Conservation (phyloP, 1,140 invertebrate species). For the Archegozetes longisetosus region DNA sequence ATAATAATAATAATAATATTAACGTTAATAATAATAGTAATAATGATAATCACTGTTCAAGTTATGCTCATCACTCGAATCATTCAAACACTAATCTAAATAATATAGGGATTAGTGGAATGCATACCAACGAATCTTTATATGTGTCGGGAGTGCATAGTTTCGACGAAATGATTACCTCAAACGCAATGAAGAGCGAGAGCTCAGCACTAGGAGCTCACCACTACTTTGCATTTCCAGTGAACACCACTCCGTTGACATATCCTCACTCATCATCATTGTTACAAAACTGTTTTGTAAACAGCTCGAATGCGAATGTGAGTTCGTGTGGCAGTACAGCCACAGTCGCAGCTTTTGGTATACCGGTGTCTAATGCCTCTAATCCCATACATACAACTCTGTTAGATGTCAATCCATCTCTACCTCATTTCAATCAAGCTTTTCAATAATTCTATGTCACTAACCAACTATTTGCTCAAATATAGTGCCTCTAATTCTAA, state of each 20-base stretch:
- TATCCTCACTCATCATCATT: not conserved
- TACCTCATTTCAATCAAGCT: slow-evolving; percentile 10
- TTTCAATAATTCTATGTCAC: slow-evolving; percentile 2
- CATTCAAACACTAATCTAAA: not conserved
- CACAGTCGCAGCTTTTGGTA: not conserved
- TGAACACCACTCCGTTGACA: not conserved
- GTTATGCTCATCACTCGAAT: not conserved
- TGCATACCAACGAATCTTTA: not conserved
- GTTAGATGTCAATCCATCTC: slow-evolving; percentile 1
- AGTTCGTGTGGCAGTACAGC: not conserved
- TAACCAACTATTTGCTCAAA: not conserved
- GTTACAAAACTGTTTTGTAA: not conserved
- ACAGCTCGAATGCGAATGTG: not conserved
- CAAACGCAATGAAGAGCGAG: not conserved
- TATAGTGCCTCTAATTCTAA: not conserved
- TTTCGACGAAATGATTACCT: not conserved
- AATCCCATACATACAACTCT: not conserved
- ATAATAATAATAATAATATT: not conserved
- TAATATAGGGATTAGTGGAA: not conserved
- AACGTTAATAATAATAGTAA: not conserved
- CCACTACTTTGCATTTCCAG: not conserved
- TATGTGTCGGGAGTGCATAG: not conserved
- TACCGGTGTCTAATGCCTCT: not conserved
- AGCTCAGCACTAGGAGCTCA: not conserved
- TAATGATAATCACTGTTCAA: not conserved